phyloP scores from a whole-genome alignment of 2,797 vertebrate species.

The Sciurus vulgaris region DNA sequence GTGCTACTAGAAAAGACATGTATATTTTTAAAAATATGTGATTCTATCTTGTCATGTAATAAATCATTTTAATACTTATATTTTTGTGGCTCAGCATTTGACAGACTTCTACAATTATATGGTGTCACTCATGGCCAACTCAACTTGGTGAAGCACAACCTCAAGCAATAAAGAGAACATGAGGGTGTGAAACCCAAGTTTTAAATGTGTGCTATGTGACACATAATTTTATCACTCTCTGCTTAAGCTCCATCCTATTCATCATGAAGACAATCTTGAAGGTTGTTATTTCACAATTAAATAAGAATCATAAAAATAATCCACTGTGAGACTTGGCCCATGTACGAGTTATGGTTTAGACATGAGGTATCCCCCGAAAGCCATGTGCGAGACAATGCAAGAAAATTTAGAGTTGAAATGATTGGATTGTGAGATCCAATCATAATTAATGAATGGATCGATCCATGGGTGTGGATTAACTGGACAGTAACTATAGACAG shows the following conservation, averaged over 20 bases:
- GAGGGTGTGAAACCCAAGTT: neutral
- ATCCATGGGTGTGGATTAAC: too few relatives aligned
- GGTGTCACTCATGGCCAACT: neutral
- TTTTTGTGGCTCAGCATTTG: conserved; percentile 48
- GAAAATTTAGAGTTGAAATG: too few relatives aligned
- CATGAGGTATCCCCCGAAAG: too few relatives aligned
- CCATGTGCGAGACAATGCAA: too few relatives aligned
- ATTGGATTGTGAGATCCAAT: too few relatives aligned
- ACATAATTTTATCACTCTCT: neutral
- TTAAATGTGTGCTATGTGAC: neutral
- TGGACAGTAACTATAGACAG: too few relatives aligned
- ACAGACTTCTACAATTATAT: conserved; percentile 35
- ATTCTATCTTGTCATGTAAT: neutral
- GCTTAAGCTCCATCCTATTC: neutral
- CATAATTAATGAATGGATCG: too few relatives aligned
- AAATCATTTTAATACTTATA: conserved; percentile 57
- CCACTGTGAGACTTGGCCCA: neutral
- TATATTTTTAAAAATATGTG: neutral
- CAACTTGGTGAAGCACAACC: neutral
- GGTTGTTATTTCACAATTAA: neutral
- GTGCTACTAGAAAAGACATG: conserved; percentile 33
- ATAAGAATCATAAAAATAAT: neutral
- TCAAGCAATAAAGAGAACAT: neutral
- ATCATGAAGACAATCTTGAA: neutral
- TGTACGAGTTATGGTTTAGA: neutral